Evolutionary conservation across 2,888 invertebrate species (phyloP).

Genomic region (Tubulanus polymorphus): DNA sequence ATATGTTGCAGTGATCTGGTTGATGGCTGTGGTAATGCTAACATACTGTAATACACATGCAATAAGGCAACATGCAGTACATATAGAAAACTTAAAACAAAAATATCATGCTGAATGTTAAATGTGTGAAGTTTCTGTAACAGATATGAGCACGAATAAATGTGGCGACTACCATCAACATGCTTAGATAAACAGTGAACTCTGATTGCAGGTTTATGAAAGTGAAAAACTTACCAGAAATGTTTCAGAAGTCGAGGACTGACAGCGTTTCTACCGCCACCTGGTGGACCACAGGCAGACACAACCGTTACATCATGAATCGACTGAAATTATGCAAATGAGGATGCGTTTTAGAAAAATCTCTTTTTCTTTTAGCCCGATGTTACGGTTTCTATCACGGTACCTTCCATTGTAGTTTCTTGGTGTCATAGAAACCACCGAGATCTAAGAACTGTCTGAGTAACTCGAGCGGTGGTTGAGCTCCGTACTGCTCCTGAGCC

Average conservation of each 20-base stretch:
- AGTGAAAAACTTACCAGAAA: constrained; percentile 50
- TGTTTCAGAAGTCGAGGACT: constrained; percentile 50
- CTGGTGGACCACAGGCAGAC: constrained; percentile 49
- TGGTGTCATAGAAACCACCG: constrained; percentile 48
- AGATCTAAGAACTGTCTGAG: constrained; percentile 50
- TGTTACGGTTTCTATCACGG: too few species aligned
- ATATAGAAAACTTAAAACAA: too few species aligned
- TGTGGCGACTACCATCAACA: too few species aligned
- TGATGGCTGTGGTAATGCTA: constrained; percentile 51
- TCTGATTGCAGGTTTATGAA: too few species aligned
- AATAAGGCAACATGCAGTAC: too few species aligned
- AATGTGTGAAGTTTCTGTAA: too few species aligned
- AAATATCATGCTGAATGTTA: too few species aligned
- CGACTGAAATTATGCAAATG: constrained; percentile 27
- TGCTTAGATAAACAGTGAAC: too few species aligned
- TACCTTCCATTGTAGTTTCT: constrained; percentile 50
- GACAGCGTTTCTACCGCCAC: constrained; percentile 48
- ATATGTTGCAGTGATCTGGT: constrained; percentile 52
- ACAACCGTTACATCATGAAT: constrained; percentile 48
- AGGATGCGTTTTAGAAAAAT: too few species aligned
- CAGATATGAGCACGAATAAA: too few species aligned
- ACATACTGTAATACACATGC: constrained; percentile 46
- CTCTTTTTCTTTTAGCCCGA: too few species aligned
- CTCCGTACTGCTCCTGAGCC: constrained; percentile 49
- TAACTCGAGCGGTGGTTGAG: constrained; percentile 51